Evolutionary conservation across 2,797 vertebrate genomes (phyloP).

Genomic region (Trichosurus vulpecula): DNA sequence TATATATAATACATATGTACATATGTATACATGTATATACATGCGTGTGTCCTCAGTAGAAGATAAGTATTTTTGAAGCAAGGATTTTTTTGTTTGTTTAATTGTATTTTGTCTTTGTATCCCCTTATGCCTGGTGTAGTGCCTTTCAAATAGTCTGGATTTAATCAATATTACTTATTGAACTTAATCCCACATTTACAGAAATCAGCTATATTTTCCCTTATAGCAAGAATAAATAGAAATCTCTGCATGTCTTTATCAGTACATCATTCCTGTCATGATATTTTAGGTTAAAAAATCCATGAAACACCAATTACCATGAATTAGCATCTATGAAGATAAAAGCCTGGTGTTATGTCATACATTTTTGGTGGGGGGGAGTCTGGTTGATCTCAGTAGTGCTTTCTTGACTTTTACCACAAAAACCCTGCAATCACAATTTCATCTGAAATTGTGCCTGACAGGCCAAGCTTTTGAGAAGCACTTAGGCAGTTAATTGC

Average conservation of each 20-base stretch:
- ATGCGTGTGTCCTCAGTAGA: neutral
- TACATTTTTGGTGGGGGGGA: neutral
- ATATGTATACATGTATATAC: no score
- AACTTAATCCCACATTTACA: neutral
- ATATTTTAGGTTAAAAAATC: neutral
- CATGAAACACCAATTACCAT: neutral
- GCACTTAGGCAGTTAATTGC: neutral
- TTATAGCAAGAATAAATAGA: neutral
- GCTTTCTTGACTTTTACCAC: neutral
- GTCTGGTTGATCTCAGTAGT: neutral
- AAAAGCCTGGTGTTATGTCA: neutral
- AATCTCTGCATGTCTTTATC: neutral
- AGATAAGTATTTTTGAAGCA: neutral
- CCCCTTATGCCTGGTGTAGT: neutral
- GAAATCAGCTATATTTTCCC: neutral
- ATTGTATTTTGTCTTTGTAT: neutral
- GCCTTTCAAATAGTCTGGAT: neutral
- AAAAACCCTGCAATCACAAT: slow-evolving; percentile 3
- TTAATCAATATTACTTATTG: neutral
- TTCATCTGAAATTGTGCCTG: neutral
- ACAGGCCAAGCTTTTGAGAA: neutral
- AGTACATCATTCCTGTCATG: neutral
- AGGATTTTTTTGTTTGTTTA: neutral
- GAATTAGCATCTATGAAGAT: neutral
- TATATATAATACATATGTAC: no score